A percentile compares a stretch with the other conserved stretches of the same genome.
These are phyloP conservation scores for Matsumurasca onukii DNA, from an alignment of 1,140 invertebrate genomes.

Conservation along the genomic window DNA sequence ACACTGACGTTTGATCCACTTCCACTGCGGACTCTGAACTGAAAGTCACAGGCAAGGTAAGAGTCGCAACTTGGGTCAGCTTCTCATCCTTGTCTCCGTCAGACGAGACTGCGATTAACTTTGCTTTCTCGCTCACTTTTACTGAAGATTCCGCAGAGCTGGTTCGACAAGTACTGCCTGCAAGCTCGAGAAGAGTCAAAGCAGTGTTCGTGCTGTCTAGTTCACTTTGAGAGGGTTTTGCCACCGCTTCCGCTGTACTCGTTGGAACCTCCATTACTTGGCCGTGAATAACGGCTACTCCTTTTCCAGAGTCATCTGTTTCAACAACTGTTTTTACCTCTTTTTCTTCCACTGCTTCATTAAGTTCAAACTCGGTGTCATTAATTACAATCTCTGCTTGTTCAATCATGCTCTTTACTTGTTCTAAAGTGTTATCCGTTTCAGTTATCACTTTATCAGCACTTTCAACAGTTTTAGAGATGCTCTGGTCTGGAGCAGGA, in stretches of 20 bases:
- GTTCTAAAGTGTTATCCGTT: no score
- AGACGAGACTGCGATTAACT: neutral
- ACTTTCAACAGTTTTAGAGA: no score
- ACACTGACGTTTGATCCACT: neutral
- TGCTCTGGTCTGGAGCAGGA: no score
- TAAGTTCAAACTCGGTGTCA: no score
- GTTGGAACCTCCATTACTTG: neutral
- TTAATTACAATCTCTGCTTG: no score
- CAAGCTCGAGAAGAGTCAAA: slow-evolving; percentile 4
- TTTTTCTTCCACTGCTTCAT: no score
- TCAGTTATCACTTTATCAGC: no score
- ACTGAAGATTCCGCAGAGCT: neutral
- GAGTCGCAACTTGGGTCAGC: neutral
- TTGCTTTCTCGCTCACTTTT: neutral
- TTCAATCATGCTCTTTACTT: no score
- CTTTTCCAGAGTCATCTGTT: no score
- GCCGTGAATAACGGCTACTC: slow-evolving; percentile 4
- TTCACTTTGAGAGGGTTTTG: no score
- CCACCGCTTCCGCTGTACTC: no score
- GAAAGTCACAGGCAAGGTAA: neutral
- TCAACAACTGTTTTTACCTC: no score
- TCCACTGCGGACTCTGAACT: neutral
- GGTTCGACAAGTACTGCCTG: neutral
- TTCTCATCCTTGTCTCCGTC: neutral
- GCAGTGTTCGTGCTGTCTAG: slow-evolving; percentile 9